Evolutionary conservation across 1,140 invertebrate species (phyloP).

Genomic region (Apolygus lucorum): DNA sequence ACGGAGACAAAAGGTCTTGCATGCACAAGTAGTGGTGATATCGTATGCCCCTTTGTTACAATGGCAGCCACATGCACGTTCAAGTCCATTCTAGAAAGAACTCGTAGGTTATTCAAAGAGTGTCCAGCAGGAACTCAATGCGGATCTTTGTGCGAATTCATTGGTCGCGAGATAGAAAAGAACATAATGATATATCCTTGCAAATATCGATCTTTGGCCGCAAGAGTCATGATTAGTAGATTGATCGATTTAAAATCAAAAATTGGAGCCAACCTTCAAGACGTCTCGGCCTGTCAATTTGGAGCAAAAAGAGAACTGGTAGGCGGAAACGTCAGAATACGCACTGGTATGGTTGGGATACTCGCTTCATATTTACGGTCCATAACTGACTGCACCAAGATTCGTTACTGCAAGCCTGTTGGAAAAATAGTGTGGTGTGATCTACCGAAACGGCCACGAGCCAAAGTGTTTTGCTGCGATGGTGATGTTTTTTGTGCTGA

Average conservation of each 20-base stretch:
- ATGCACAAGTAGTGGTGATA: conserved; percentile 55
- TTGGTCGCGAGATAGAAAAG: conserved; percentile 22
- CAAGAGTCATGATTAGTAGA: conserved; percentile 23
- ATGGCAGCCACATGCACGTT: conserved; percentile 54
- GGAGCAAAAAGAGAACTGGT: conserved; percentile 41
- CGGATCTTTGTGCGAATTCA: conserved; percentile 31
- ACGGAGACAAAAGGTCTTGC: conserved; percentile 45
- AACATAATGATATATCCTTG: conserved; percentile 24
- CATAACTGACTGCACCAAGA: conserved; percentile 44
- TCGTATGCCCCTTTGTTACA: conserved; percentile 50
- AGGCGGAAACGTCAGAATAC: conserved; percentile 53
- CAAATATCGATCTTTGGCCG: conserved; percentile 23
- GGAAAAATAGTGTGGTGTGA: conserved; percentile 54
- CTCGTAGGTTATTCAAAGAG: conserved; percentile 32
- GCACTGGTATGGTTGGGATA: conserved; percentile 54
- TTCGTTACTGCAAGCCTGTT: conserved; percentile 53
- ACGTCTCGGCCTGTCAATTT: conserved; percentile 14
- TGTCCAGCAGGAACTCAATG: conserved; percentile 47
- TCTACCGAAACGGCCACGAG: not conserved
- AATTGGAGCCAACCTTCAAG: conserved; percentile 41
- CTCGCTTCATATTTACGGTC: conserved; percentile 51
- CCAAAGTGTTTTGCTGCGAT: conserved; percentile 31
- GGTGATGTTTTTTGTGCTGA: conserved; percentile 62
- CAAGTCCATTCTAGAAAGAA: conserved; percentile 43
- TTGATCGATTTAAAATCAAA: conserved; percentile 51